Percentiles rank a stretch among this genome's conserved stretches.
Evolutionary conservation across 2,797 vertebrate species (phyloP).

Genomic region (Sciurus vulgaris): DNA sequence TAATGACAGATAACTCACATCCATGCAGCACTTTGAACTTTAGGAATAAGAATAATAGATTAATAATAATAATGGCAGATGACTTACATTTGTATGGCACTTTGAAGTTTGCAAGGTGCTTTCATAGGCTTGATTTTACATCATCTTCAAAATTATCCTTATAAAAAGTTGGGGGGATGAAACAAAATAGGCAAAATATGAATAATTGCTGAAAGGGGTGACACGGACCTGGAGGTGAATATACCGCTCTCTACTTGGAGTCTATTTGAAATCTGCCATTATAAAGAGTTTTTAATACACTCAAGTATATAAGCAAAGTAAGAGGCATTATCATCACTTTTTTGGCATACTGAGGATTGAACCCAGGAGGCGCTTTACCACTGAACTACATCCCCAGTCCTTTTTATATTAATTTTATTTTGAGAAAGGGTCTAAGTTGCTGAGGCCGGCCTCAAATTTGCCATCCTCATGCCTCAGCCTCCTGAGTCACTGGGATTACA

Average conservation of each 20-base stretch:
- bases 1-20: neutral
- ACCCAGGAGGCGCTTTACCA: neutral
- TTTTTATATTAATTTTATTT: neutral
- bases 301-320: conserved; percentile 9
- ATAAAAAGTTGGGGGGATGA: neutral
- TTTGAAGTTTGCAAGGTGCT: conserved; percentile 61
- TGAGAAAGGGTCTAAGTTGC: neutral
- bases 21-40: conserved; percentile 63
- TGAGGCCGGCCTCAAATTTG: neutral
- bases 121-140: conserved; percentile 65
- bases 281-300: neutral
- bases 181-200: neutral
- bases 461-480: neutral
- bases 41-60: conserved; percentile 50
- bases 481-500: neutral
- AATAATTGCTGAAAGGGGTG: neutral
- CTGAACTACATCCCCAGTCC: neutral
- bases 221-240: fast-evolving
- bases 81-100: conserved; percentile 7
- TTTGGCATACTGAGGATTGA: no score
- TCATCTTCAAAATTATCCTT: conserved; percentile 63
- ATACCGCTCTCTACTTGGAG: neutral
- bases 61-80: conserved; percentile 7
- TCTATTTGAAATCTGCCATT: neutral
- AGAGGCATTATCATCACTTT: neutral